A percentile compares a stretch with the other conserved stretches of the same genome.
phyloP scores from a whole-genome alignment of 1,140 invertebrate genomes.

The Ooceraea biroi region DNA sequence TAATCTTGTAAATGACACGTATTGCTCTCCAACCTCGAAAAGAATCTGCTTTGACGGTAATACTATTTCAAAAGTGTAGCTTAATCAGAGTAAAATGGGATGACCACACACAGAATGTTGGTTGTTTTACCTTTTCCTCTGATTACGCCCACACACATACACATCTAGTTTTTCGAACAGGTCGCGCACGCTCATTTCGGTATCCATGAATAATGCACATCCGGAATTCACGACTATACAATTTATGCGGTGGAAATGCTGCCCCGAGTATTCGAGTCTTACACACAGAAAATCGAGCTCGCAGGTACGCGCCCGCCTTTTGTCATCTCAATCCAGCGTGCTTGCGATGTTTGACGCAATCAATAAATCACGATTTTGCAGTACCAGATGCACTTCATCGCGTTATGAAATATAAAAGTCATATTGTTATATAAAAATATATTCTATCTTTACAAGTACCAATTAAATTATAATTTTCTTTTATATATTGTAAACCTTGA shows the following conservation, averaged over 20 bases:
- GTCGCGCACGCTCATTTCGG: conserved; percentile 29
- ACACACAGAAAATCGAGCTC: conserved; percentile 60
- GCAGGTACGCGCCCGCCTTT: conserved; percentile 23
- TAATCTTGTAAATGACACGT: background rate
- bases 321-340: conserved; percentile 66
- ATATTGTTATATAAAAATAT: background rate
- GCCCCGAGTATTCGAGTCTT: conserved; percentile 38
- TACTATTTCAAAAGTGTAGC: conserved; percentile 14
- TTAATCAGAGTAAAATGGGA: conserved; percentile 36
- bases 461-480: background rate
- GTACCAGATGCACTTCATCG: background rate
- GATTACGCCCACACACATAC: conserved; percentile 25
- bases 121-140: conserved; percentile 12
- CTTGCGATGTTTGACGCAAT: conserved; percentile 55
- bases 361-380: conserved; percentile 62
- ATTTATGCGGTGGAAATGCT: conserved; percentile 73
- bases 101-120: background rate
- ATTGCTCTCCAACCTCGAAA: background rate
- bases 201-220: conserved; percentile 77
- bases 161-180: conserved; percentile 61
- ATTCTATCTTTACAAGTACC: background rate
- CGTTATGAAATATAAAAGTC: background rate
- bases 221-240: conserved; percentile 72
- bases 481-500: background rate
- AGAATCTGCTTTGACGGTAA: background rate